These are phyloP conservation scores for Channallabes apus DNA, from an alignment of 2,797 vertebrate species.

Conservation along the genomic window DNA sequence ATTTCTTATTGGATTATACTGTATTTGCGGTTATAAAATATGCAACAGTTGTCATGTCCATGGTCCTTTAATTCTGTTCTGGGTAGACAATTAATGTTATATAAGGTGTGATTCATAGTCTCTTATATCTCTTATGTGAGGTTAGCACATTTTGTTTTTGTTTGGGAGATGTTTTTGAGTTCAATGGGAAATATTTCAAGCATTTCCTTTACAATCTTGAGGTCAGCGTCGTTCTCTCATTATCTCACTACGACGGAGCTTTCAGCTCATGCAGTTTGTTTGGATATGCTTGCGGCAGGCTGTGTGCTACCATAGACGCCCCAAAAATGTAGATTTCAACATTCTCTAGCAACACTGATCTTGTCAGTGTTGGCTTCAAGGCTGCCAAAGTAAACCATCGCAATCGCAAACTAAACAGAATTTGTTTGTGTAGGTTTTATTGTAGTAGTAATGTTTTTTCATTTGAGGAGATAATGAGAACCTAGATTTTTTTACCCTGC, in stretches of 20 bases:
- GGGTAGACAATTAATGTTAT: neutral
- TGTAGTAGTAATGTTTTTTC: conserved; percentile 11
- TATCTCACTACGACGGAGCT: conserved; percentile 36
- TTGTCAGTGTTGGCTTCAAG: conserved; percentile 18
- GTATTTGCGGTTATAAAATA: neutral
- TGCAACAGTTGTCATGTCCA: neutral
- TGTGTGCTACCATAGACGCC: conserved; percentile 48
- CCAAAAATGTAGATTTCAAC: conserved; percentile 63
- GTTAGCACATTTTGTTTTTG: conserved; percentile 18
- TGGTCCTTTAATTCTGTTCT: neutral
- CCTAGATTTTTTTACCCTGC: neutral
- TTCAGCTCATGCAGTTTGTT: conserved; percentile 47
- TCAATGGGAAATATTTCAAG: conserved; percentile 67
- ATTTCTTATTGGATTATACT: neutral
- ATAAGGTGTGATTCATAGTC: neutral
- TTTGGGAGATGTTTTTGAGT: conserved; percentile 41
- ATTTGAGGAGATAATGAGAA: conserved; percentile 20
- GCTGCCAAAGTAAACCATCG: conserved; percentile 31
- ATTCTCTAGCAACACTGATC: conserved; percentile 29
- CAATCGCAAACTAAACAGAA: conserved; percentile 21
- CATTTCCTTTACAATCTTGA: conserved; percentile 69
- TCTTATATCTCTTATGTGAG: neutral
- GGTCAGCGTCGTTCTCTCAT: conserved; percentile 57
- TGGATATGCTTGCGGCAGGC: conserved; percentile 59
- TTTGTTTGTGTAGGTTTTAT: conserved; percentile 30